Conservation (phyloP, 2,797 vertebrate genomes). For the Oceanodroma leucorhoa region DNA sequence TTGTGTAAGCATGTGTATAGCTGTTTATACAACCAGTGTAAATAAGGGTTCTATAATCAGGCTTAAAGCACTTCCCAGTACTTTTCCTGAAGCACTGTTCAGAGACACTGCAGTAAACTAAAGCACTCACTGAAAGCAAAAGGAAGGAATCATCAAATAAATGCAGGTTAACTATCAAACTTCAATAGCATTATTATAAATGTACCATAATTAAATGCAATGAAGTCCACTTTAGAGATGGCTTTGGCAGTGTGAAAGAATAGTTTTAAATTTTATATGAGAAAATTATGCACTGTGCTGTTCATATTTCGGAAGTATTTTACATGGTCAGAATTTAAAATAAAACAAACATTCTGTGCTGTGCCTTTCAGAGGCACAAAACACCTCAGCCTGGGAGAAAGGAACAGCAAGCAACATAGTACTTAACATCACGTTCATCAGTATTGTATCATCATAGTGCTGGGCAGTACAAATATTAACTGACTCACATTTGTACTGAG, state of each 20-base stretch:
- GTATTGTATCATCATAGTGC: neutral
- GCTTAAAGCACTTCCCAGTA: neutral
- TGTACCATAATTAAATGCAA: neutral
- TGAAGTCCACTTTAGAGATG: neutral
- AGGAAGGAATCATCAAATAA: neutral
- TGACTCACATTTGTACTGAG: neutral
- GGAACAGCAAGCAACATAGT: neutral
- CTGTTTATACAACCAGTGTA: neutral
- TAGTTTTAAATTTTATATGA: neutral
- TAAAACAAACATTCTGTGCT: neutral
- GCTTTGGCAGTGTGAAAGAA: neutral
- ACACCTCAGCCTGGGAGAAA: neutral
- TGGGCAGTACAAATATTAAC: neutral
- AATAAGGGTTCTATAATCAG: neutral
- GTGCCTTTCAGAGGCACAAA: neutral
- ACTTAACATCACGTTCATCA: neutral
- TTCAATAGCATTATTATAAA: neutral
- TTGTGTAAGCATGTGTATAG: neutral
- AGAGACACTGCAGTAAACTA: neutral
- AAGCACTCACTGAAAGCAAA: neutral
- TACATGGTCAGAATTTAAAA: neutral
- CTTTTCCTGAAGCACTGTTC: neutral
- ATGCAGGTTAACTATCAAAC: neutral
- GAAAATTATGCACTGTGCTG: neutral
- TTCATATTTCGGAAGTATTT: neutral